Evolutionary conservation across 2,797 vertebrate species (phyloP), one percentile per base, ranked within the genome.

Genomic region (Decapterus maruadsi): DNA sequence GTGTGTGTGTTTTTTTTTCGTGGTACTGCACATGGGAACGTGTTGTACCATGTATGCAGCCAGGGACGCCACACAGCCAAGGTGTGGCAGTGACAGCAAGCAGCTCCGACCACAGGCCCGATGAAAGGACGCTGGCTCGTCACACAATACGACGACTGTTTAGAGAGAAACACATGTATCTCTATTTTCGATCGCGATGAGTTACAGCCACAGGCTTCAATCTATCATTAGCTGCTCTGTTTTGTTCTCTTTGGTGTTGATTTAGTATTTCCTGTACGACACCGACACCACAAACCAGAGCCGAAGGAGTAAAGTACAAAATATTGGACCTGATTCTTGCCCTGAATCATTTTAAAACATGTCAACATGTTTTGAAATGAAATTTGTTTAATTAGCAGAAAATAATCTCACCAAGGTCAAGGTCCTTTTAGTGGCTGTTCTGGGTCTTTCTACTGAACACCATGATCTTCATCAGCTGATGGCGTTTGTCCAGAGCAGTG

Each of bases 71-170:
- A 14, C 65, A 64, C 68, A 53, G 72, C 72, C 73, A 63, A 42
- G 42, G 55, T 56, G 58, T 46, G 45, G 45, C 60, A 64, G 29
- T 14, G 81, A 69, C 86, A 80, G 58, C 69, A 40, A 46, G 68
- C 73, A 50, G 67, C 29, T 31, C 36, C 26, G 48, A 61, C 67
- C 55, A 50, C 64, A 17, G 59, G 13, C 61, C 1, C 20, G 78
- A 56, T 80, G 81, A 76, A 34, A 43, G 55, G 42, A 68, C 14
- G 14, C 71, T 88, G 85, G 81, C 85, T 72, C 16, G 11, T 45
- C 17, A 43, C 53, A 92, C 86, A 92, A 80, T 77, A 22, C 48
- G 29, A n/a, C 20, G 4, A 64, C 54, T 80, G 72, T 88, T 69
- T 4, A 9, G 34, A 19, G 34, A 19, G 53, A 63, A 26, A 36